Evolutionary conservation across 2,888 invertebrate genomes (phyloP), one percentile per base, ranked within the genome.

Genomic region (Drosophila borealis): DNA sequence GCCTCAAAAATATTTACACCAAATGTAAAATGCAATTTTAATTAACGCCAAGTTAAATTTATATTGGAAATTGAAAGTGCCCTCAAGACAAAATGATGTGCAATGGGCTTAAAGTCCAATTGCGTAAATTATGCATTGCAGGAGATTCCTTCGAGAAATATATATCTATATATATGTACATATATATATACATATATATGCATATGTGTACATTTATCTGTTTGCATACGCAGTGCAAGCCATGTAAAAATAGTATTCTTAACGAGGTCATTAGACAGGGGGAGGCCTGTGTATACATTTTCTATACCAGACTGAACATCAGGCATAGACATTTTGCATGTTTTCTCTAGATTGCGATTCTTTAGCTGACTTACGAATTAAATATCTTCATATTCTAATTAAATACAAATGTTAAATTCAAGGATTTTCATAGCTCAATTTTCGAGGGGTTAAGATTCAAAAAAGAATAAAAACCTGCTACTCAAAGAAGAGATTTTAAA

Each of bases 231-330:
- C 82, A 84, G 21, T 55, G 71, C 68, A 67, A 63, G 60, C 59
- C 25, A 56, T 74, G 72, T 80, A 80, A 84, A 89, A 88, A 88
- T 88, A 88, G 83, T 78, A 71, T 66, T 57, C 50, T 70, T 79
- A 88, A 88, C 83, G 88, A 88, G 89, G 88, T 89, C 89, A 83
- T 83, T 83, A 80, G 74, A 85, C 85, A 53, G 65, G 45, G 69
- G 70, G 67, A 57, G 68, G 71, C 59, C 57, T 46, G 57, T 41
- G 42, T 33, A 51, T 29, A 51, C 41, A 50, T 34, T 17, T 55
- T 36, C 42, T 42, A 63, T 33, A 71, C 49, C 46, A 34, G 39
- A 41, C 41, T 63, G 50, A 65, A 69, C 60, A 62, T 53, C 51
- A 63, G 63, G 36, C 66, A 76, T 63, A 78, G 62, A 61, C 70